These are phyloP conservation scores for Steatocranus sp. DNA, from an alignment of 2,797 vertebrate genomes.

Conservation along the genomic window DNA sequence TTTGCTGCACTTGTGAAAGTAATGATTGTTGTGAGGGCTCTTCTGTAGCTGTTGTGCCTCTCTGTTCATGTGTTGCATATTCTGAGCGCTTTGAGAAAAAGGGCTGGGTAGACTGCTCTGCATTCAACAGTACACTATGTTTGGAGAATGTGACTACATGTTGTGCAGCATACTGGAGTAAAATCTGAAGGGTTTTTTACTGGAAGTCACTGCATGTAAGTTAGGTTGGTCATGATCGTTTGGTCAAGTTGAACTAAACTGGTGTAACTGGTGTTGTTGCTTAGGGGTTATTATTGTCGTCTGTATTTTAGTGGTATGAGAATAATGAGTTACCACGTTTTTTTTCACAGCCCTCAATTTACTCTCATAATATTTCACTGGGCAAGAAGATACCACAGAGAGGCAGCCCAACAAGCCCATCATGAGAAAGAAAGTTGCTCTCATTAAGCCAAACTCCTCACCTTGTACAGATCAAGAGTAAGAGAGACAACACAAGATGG, in stretches of 20 bases:
- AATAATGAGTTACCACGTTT: slow-evolving; percentile 39
- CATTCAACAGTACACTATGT: slow-evolving; percentile 33
- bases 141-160: slow-evolving; percentile 12
- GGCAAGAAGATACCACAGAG: slow-evolving; percentile 37
- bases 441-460: slow-evolving; percentile 37
- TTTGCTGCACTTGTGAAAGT: slow-evolving; percentile 38
- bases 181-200: slow-evolving; percentile 8
- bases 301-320: slow-evolving; percentile 17
- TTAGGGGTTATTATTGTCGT: background rate
- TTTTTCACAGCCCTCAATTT: slow-evolving; percentile 42
- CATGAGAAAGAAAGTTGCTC: slow-evolving; percentile 43
- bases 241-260: slow-evolving; percentile 4
- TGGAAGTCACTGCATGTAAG: slow-evolving; percentile 19
- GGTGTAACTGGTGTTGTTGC: background rate
- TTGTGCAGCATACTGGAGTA: slow-evolving; percentile 7
- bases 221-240: background rate
- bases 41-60: slow-evolving; percentile 22
- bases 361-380: slow-evolving; percentile 30
- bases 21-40: slow-evolving; percentile 32
- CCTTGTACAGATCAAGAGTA: slow-evolving; percentile 6
- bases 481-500: background rate
- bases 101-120: background rate
- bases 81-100: slow-evolving; percentile 4
- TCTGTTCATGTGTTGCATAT: slow-evolving; percentile 59
- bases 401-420: slow-evolving; percentile 31